Evolutionary conservation across 35 echinoderm and acorn worm species (phyloP).

Genomic region (Eucidaris tribuloides): DNA sequence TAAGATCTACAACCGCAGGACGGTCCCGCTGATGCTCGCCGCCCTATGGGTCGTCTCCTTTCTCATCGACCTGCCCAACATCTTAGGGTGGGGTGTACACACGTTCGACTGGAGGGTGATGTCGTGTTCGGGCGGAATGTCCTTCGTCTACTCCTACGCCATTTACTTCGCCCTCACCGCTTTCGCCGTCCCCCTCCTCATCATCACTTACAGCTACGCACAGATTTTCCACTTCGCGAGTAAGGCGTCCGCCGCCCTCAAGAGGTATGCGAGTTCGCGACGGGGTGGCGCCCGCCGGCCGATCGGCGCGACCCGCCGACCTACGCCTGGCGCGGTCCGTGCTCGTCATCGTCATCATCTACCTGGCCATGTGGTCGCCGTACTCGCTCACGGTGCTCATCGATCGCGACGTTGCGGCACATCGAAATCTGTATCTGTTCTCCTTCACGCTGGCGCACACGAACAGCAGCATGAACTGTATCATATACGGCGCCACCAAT

Average conservation of each 20-base stretch:
- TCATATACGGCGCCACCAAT: constrained; percentile 78
- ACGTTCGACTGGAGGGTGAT: constrained; percentile 59
- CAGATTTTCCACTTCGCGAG: background rate
- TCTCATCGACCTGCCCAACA: constrained; percentile 66
- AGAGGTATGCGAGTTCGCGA: background rate
- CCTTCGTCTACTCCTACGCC: constrained; percentile 57
- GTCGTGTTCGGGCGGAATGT: constrained; percentile 62
- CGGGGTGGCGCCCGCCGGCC: background rate
- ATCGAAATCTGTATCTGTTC: constrained; percentile 36
- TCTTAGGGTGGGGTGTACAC: constrained; percentile 72
- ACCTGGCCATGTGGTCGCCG: constrained; percentile 72
- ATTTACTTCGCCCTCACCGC: constrained; percentile 59
- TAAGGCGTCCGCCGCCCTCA: background rate
- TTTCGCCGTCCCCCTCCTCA: constrained; percentile 47
- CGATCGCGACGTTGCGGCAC: background rate
- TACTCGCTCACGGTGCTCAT: constrained; percentile 52
- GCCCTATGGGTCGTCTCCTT: constrained; percentile 62
- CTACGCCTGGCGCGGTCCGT: constrained; percentile 41
- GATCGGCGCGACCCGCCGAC: constrained; percentile 6
- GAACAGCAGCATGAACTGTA: constrained; percentile 73
- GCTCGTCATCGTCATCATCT: constrained; percentile 55
- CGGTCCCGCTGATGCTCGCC: constrained; percentile 41
- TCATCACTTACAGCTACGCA: constrained; percentile 56
- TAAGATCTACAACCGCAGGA: constrained; percentile 54
- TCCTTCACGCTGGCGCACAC: constrained; percentile 54